These are phyloP conservation scores for Mormyrus hasselquistii DNA, from an alignment of 2,797 vertebrate genomes.

Conservation along the genomic window DNA sequence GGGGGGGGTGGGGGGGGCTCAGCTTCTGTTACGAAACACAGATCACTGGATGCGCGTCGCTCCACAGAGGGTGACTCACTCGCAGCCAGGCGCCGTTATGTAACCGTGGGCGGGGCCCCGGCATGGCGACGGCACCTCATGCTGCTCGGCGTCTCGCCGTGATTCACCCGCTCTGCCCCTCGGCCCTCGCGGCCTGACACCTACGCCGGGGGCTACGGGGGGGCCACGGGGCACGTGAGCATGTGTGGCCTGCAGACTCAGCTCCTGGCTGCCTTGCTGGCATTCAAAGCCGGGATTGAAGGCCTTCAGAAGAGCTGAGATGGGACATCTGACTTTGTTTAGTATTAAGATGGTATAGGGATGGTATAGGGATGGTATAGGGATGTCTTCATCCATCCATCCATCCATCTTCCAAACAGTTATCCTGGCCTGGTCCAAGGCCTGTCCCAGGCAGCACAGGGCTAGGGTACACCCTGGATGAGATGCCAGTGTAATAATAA, in stretches of 20 bases:
- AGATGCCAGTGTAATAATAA: not conserved
- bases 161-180: not conserved
- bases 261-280: not conserved
- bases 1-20: not conserved
- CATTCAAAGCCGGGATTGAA: no score
- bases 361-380: no score
- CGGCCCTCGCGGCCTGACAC: not conserved
- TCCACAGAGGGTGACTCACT: slow-evolving; percentile 2
- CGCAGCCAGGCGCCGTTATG: not conserved
- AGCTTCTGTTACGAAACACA: not conserved
- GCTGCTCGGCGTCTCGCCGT: not conserved
- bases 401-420: not conserved
- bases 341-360: not conserved
- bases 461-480: not conserved
- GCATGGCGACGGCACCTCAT: not conserved
- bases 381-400: not conserved
- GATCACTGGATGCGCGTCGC: not conserved
- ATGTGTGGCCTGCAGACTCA: no score
- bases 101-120: not conserved
- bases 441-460: not conserved
- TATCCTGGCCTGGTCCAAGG: not conserved
- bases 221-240: not conserved
- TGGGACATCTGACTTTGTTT: not conserved
- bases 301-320: not conserved
- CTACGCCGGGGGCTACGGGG: not conserved